Conservation (phyloP, 2,888 invertebrate species). For the Shargacucullia verbasci region DNA sequence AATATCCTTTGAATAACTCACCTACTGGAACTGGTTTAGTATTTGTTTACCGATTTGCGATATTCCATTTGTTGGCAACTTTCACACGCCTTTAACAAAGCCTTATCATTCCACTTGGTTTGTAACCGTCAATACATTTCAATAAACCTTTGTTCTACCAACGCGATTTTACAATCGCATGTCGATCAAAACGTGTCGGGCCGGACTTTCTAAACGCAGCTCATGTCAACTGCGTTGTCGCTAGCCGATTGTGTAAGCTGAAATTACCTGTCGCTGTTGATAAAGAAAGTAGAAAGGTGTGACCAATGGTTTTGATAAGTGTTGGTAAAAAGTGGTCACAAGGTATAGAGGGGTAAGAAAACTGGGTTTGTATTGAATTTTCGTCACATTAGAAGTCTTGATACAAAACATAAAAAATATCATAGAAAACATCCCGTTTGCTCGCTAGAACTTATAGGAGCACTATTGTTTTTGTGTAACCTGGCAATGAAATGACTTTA, state of each 20-base stretch:
- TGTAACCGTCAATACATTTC: constrained; percentile 12
- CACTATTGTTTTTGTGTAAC: too few relatives aligned
- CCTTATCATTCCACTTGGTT: constrained; percentile 13
- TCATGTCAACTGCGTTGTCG: constrained; percentile 23
- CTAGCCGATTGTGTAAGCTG: constrained; percentile 23
- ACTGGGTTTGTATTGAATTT: background rate
- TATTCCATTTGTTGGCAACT: constrained; percentile 5
- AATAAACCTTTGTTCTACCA: constrained; percentile 34
- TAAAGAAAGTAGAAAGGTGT: constrained; percentile 24
- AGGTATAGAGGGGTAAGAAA: background rate
- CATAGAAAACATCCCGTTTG: too few relatives aligned
- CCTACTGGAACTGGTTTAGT: background rate
- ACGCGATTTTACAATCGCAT: constrained; percentile 33
- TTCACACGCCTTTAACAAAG: constrained; percentile 23
- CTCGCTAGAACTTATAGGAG: too few relatives aligned
- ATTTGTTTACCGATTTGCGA: too few relatives aligned
- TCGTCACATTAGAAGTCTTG: too few relatives aligned
- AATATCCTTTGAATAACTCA: background rate
- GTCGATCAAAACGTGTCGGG: constrained; percentile 37
- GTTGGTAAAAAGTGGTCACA: constrained; percentile 1
- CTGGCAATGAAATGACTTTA: too few relatives aligned
- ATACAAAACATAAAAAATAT: too few relatives aligned
- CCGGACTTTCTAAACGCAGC: constrained; percentile 49
- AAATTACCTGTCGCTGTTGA: constrained; percentile 29
- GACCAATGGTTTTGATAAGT: constrained; percentile 29